A percentile compares a stretch with the other conserved stretches of the same genome.
phyloP scores from a whole-genome alignment of 2,888 invertebrate genomes.

The Caenorhabditis zanzibari region DNA sequence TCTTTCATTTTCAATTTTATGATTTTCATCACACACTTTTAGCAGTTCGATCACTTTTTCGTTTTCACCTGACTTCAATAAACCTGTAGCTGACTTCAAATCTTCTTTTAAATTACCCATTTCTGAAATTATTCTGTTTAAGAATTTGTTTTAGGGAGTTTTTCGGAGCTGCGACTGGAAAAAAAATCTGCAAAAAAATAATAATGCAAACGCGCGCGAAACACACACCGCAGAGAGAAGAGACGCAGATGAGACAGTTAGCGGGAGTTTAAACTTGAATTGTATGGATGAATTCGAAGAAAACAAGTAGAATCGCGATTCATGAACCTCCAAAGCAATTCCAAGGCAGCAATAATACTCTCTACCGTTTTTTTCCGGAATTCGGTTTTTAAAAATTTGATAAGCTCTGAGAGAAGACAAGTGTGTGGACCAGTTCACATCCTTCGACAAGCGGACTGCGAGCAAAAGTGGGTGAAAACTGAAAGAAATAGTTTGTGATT shows the following conservation, averaged over 20 bases:
- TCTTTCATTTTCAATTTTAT: not conserved
- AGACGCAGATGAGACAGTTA: not conserved
- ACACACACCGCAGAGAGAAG: not conserved
- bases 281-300: not conserved
- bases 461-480: conserved; percentile 49
- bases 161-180: not conserved
- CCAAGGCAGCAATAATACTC: too few relatives aligned
- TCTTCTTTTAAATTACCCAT: conserved; percentile 69
- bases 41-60: conserved; percentile 65
- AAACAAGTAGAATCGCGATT: too few relatives aligned
- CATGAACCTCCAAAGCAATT: too few relatives aligned
- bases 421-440: conserved; percentile 50
- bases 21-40: conserved; percentile 46
- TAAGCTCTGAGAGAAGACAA: conserved; percentile 5
- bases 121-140: conserved; percentile 16
- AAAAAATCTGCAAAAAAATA: conserved; percentile 12
- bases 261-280: conserved; percentile 9
- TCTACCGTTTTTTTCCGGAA: too few relatives aligned
- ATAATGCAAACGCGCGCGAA: conserved; percentile 18
- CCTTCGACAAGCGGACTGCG: conserved; percentile 33
- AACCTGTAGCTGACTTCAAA: conserved; percentile 60
- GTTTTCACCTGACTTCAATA: conserved; percentile 58
- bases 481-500: conserved; percentile 30
- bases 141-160: not conserved
- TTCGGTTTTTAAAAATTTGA: conserved; percentile 28